Evolutionary conservation across 1,140 invertebrate species (phyloP).

Genomic region (Anagrus nilaparvatae): DNA sequence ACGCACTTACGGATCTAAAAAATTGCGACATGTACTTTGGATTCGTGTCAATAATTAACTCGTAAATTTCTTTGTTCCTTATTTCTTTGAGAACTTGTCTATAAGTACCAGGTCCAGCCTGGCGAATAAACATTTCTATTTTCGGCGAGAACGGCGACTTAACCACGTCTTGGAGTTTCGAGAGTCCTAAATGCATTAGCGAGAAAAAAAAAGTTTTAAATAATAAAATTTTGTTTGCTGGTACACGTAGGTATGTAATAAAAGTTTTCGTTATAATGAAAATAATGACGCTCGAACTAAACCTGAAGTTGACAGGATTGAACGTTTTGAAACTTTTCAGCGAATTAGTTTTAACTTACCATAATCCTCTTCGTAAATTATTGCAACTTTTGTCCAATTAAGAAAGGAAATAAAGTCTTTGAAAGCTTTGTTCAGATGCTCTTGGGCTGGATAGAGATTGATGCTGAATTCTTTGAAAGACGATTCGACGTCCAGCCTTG

Average conservation of each 20-base stretch:
- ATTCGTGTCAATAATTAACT: conserved; percentile 76
- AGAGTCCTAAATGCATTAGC: conserved; percentile 53
- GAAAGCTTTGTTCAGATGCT: conserved; percentile 74
- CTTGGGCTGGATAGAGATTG: conserved; percentile 80
- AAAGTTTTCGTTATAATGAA: conserved; percentile 2
- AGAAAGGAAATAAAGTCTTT: conserved; percentile 78
- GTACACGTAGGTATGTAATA: conserved; percentile 1
- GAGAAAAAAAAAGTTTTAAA: conserved; percentile 5
- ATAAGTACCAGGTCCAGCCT: conserved; percentile 63
- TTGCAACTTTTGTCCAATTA: conserved; percentile 88
- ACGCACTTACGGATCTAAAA: conserved; percentile 66
- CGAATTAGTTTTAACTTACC: conserved; percentile 44
- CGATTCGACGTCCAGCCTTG: conserved; percentile 60
- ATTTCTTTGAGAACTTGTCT: conserved; percentile 69
- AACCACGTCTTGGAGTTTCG: conserved; percentile 77
- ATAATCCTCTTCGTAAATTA: conserved; percentile 85
- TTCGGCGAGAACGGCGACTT: conserved; percentile 54
- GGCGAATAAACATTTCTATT: conserved; percentile 76
- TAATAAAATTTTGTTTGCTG: neutral
- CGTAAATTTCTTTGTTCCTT: conserved; percentile 71
- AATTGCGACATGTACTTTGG: conserved; percentile 64
- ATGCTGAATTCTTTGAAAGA: conserved; percentile 70
- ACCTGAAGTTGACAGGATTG: too few relatives aligned
- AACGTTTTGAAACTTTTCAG: neutral
- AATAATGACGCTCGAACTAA: too few relatives aligned